These are phyloP conservation scores for Drosophila kambysellisi DNA, from an alignment of 2,888 invertebrate species.

Conservation along the genomic window DNA sequence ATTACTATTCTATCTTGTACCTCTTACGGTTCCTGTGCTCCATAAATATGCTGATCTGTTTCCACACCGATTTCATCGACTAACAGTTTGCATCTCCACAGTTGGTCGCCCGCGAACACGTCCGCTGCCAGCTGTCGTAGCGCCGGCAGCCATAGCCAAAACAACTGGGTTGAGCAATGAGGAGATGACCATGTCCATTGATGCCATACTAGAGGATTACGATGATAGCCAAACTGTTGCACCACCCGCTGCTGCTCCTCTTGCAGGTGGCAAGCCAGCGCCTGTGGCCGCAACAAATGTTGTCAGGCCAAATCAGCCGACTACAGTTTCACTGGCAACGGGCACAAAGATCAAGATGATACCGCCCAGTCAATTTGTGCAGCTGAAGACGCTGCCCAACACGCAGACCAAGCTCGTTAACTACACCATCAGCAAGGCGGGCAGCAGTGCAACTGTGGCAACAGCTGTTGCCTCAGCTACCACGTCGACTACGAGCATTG, in stretches of 20 bases:
- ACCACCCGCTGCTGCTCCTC: neutral
- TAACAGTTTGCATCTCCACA: conserved; percentile 74
- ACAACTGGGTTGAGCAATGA: conserved; percentile 63
- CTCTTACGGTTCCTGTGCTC: conserved; percentile 48
- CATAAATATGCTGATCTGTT: conserved; percentile 27
- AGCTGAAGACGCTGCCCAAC: conserved; percentile 78
- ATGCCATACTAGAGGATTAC: conserved; percentile 83
- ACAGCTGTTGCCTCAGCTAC: neutral
- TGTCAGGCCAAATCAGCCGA: conserved; percentile 39
- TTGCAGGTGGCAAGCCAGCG: conserved; percentile 11
- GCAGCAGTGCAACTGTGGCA: conserved; percentile 30
- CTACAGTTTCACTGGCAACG: conserved; percentile 52
- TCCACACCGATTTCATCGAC: conserved; percentile 46
- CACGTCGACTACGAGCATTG: conserved; percentile 61
- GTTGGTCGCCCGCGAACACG: conserved; percentile 86
- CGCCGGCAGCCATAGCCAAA: conserved; percentile 23
- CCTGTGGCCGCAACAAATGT: conserved; percentile 6
- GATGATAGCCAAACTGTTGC: conserved; percentile 48
- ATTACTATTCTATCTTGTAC: conserved; percentile 20
- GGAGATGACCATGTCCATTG: conserved; percentile 84
- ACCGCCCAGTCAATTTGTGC: conserved; percentile 84
- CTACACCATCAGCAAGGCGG: conserved; percentile 81
- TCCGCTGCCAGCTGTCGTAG: conserved; percentile 71
- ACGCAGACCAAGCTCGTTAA: conserved; percentile 81
- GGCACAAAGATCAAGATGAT: conserved; percentile 84